Conservation (phyloP, 2,113 vertebrate species). For the Callipepla squamata region DNA sequence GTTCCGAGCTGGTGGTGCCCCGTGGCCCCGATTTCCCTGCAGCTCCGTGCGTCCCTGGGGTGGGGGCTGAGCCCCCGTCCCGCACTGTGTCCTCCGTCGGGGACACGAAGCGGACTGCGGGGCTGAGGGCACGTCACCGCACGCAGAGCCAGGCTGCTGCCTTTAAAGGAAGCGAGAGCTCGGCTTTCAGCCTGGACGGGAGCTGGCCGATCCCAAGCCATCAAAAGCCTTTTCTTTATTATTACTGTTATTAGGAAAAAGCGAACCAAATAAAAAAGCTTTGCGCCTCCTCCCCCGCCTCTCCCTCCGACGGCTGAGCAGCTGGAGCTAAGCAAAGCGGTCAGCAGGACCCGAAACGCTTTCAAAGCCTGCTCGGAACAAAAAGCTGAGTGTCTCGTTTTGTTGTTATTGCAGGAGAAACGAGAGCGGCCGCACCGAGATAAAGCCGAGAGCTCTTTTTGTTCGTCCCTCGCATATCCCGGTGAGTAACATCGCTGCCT, state of each 20-base stretch:
- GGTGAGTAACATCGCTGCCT: constrained; percentile 32
- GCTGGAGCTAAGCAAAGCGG: neutral
- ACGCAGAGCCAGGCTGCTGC: constrained; percentile 12
- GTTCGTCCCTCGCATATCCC: neutral
- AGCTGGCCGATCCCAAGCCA: neutral
- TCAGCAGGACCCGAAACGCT: constrained; percentile 5
- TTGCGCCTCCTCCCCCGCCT: neutral
- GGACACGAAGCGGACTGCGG: neutral
- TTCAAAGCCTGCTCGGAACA: constrained; percentile 26
- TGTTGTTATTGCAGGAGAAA: neutral
- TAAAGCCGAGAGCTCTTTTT: constrained; percentile 4
- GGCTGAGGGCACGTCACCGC: neutral
- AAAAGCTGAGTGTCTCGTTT: neutral
- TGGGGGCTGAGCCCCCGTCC: neutral
- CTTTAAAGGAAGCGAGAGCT: constrained; percentile 58
- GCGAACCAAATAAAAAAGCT: neutral
- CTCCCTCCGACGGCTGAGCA: neutral
- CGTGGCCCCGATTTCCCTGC: neutral
- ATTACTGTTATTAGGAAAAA: neutral
- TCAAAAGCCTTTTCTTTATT: neutral
- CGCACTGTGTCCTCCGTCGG: neutral
- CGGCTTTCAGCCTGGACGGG: neutral
- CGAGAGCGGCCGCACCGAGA: neutral
- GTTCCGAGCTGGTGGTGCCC: neutral
- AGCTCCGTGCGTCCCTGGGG: neutral